Evolutionary conservation across 2,888 invertebrate genomes (phyloP).

Genomic region (Tinea trinotella): DNA sequence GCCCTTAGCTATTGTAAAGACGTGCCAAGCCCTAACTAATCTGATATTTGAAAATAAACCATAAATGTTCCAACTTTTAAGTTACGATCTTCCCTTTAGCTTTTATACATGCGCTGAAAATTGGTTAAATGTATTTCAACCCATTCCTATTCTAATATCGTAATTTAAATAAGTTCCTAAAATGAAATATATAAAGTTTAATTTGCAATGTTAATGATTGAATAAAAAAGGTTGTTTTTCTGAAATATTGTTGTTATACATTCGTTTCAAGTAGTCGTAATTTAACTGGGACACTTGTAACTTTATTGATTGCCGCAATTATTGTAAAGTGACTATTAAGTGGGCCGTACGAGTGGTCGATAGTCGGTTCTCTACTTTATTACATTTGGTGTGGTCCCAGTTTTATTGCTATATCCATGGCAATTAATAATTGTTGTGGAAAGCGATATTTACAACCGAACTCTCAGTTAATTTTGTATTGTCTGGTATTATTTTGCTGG

Average conservation of each 20-base stretch:
- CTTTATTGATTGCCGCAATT: conserved; percentile 38
- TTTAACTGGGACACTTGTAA: conserved; percentile 29
- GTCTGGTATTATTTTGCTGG: not conserved
- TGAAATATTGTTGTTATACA: not conserved
- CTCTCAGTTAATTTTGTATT: conserved; percentile 15
- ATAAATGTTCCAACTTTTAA: not conserved
- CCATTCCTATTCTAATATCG: too few relatives aligned
- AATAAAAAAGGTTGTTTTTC: too few relatives aligned
- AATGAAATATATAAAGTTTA: too few relatives aligned
- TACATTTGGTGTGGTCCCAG: conserved; percentile 42
- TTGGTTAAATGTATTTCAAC: too few relatives aligned
- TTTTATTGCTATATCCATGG: conserved; percentile 39
- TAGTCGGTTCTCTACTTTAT: conserved; percentile 44
- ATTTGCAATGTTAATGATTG: too few relatives aligned
- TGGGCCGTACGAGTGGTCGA: conserved; percentile 38
- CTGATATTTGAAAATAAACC: not conserved
- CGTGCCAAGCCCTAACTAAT: conserved; percentile 20
- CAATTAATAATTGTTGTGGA: conserved; percentile 21
- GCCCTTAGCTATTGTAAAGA: conserved; percentile 60
- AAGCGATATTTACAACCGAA: conserved; percentile 17
- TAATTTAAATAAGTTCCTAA: too few relatives aligned
- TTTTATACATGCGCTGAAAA: too few relatives aligned
- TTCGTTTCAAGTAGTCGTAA: conserved; percentile 24
- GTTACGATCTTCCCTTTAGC: too few relatives aligned
- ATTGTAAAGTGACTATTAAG: conserved; percentile 46